Conservation (phyloP, 2,797 vertebrate genomes). For the Gallirallus australis region DNA sequence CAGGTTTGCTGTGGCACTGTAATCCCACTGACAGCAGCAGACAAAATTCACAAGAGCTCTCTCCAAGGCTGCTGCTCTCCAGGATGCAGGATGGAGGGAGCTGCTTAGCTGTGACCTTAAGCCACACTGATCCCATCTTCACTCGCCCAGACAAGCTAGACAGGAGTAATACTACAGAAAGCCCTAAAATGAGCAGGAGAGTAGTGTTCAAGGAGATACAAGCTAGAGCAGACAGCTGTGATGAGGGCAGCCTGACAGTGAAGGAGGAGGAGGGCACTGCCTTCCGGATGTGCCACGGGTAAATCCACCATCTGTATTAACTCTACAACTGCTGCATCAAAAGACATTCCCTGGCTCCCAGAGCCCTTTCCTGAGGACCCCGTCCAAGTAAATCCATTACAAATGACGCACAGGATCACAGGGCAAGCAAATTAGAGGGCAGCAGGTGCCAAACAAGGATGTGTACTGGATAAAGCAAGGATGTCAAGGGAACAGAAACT, state of each 20-base stretch:
- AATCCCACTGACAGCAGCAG: slow-evolving; percentile 20
- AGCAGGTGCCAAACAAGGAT: not conserved
- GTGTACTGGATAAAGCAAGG: not conserved
- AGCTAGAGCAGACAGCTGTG: not conserved
- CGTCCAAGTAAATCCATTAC: not conserved
- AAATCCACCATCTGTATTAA: not conserved
- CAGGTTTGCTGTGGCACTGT: not conserved
- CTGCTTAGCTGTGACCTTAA: not conserved
- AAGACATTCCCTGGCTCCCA: not conserved
- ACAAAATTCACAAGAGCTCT: not conserved
- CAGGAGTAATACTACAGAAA: not conserved
- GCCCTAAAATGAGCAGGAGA: not conserved
- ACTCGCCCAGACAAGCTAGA: not conserved
- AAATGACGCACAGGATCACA: rapidly evolving
- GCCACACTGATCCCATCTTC: not conserved
- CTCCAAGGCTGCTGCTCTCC: not conserved
- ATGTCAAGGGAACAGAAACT: not conserved
- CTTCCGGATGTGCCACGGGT: rapidly evolving
- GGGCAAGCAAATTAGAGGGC: not conserved
- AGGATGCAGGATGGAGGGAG: rapidly evolving
- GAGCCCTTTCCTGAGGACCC: not conserved
- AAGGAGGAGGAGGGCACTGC: not conserved
- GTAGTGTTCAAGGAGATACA: not conserved
- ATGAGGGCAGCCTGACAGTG: not conserved
- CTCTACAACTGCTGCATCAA: not conserved